A percentile compares a stretch with the other conserved stretches of the same genome.
Conservation (phyloP, 2,113 vertebrate species). For the Sylvietta virens region DNA sequence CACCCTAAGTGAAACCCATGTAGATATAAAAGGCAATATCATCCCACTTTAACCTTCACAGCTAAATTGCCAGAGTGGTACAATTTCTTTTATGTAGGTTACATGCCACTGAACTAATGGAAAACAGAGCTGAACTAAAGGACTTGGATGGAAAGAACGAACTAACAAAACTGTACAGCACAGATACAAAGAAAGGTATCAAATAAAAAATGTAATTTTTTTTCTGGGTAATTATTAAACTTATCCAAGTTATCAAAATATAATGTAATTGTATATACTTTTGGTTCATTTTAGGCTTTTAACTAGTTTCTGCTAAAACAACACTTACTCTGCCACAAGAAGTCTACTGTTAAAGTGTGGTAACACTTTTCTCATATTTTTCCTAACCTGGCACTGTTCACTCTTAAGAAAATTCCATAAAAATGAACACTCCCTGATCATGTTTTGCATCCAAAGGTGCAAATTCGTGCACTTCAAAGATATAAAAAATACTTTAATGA, state of each 20-base stretch:
- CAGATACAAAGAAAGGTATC: background rate
- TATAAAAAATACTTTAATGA: background rate
- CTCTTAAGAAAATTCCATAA: background rate
- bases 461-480: background rate
- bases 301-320: background rate
- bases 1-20: slow-evolving; percentile 70
- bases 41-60: slow-evolving; percentile 72
- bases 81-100: slow-evolving; percentile 64
- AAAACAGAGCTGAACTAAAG: slow-evolving; percentile 41
- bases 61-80: slow-evolving; percentile 71
- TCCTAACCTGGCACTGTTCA: background rate
- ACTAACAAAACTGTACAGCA: background rate
- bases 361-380: background rate
- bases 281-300: background rate
- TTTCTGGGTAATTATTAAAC: background rate
- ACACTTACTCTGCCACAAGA: background rate
- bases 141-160: background rate
- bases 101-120: slow-evolving; percentile 64
- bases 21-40: slow-evolving; percentile 71
- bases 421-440: background rate
- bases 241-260: background rate
- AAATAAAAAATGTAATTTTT: background rate
- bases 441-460: background rate
- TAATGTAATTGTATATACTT: background rate
- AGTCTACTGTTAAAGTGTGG: background rate